Conservation (phyloP, 2,797 vertebrate genomes). For the Hypotaenidia okinawae region DNA sequence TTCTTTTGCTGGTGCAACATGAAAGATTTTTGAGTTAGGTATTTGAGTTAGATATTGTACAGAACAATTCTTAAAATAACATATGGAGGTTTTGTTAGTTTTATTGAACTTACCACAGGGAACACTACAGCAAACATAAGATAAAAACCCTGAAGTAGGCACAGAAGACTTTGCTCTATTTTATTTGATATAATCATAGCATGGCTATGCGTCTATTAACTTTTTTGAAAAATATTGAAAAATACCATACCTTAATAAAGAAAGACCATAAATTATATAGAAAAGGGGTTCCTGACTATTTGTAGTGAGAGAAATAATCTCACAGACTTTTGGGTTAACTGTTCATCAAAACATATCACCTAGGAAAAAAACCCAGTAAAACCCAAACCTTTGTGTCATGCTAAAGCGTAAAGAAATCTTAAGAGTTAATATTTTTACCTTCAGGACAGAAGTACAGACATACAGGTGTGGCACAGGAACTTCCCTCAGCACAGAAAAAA, state of each 20-base stretch:
- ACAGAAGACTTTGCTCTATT: background rate
- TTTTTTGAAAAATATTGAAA: background rate
- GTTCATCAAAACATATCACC: background rate
- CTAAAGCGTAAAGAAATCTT: background rate
- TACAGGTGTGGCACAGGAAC: background rate
- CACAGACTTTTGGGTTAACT: background rate
- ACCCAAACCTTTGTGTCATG: accelerated
- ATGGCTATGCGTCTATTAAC: background rate
- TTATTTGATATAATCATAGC: background rate
- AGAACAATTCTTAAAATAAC: background rate
- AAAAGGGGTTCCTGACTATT: background rate
- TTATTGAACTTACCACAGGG: slow-evolving; percentile 40
- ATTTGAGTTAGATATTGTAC: background rate
- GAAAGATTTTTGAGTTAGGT: slow-evolving; percentile 17
- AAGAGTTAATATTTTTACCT: background rate
- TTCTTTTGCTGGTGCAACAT: background rate
- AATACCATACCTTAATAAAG: background rate
- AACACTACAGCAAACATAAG: slow-evolving; percentile 26
- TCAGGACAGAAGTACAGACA: background rate
- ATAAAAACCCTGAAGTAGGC: background rate
- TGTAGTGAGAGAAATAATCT: background rate
- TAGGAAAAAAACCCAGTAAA: background rate
- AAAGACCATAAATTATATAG: background rate
- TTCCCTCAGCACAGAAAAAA: background rate
- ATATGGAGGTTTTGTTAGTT: slow-evolving; percentile 14